Evolutionary conservation across 2,113 vertebrate genomes (phyloP).

Genomic region (Xiphophorus couchianus): DNA sequence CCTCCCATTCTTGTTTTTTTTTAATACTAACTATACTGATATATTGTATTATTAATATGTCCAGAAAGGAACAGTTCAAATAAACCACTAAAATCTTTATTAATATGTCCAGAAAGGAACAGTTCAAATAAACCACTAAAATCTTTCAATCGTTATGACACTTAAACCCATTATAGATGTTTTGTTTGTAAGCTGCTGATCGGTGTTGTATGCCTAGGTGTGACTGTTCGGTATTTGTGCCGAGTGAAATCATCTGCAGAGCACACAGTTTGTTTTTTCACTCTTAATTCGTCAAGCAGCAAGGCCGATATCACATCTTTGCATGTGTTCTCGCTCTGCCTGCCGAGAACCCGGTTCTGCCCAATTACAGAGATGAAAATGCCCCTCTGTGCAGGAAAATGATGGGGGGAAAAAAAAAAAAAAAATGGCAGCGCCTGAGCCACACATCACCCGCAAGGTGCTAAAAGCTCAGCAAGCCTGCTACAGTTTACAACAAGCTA

Average conservation of each 20-base stretch:
- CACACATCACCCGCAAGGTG: conserved; percentile 60
- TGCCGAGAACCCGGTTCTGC: conserved; percentile 43
- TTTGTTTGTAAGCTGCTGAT: not conserved
- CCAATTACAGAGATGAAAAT: conserved; percentile 72
- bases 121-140: too few relatives aligned
- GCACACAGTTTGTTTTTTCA: conserved; percentile 52
- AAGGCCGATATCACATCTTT: conserved; percentile 60
- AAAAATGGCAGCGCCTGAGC: conserved; percentile 25
- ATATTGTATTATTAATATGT: too few relatives aligned
- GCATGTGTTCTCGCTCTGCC: conserved; percentile 59
- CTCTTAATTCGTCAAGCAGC: conserved; percentile 52
- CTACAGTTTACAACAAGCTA: conserved; percentile 25
- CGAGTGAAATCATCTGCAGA: conserved; percentile 54
- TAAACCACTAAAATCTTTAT: too few relatives aligned
- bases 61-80: too few relatives aligned
- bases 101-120: too few relatives aligned
- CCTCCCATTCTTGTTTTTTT: too few relatives aligned
- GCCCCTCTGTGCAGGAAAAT: conserved; percentile 52
- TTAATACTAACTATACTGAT: too few relatives aligned
- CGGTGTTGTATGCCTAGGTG: conserved; percentile 6
- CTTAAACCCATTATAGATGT: not conserved
- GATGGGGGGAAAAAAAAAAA: conserved; percentile 16
- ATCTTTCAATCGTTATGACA: not conserved
- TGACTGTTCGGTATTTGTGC: conserved; percentile 14
- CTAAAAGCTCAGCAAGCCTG: conserved; percentile 53